phyloP scores from a whole-genome alignment of 2,113 vertebrate species.

The Trichomycterus rosablanca region DNA sequence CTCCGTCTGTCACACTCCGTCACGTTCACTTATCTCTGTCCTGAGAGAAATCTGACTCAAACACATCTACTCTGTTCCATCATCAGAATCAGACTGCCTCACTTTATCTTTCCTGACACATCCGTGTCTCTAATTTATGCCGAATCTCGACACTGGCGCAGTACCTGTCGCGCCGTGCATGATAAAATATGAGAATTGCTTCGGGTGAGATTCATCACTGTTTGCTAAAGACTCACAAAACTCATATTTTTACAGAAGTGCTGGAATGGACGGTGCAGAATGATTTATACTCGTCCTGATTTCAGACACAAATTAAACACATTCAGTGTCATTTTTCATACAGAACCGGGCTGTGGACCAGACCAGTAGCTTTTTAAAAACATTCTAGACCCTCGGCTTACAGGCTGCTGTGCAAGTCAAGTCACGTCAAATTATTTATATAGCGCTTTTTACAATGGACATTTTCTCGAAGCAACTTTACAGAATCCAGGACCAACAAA shows the following conservation, averaged over 20 bases:
- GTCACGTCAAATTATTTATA: too few relatives aligned
- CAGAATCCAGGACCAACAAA: too few relatives aligned
- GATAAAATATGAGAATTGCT: slow-evolving; percentile 4
- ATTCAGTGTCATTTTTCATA: too few relatives aligned
- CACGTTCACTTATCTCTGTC: background rate
- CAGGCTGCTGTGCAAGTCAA: too few relatives aligned
- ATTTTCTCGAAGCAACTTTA: too few relatives aligned
- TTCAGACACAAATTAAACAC: background rate
- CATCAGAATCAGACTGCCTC: slow-evolving; percentile 16
- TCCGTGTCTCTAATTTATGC: slow-evolving; percentile 9
- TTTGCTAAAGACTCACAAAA: background rate
- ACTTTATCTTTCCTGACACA: slow-evolving; percentile 8
- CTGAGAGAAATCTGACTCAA: slow-evolving; percentile 1
- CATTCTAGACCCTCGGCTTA: too few relatives aligned
- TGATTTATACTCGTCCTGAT: background rate
- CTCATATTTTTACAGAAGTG: background rate
- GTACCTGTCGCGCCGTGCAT: background rate
- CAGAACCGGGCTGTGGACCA: too few relatives aligned
- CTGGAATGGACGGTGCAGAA: background rate
- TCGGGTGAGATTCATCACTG: slow-evolving; percentile 16
- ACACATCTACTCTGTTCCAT: background rate
- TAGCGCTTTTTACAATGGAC: too few relatives aligned
- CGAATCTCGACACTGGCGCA: background rate
- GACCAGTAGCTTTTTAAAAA: too few relatives aligned
- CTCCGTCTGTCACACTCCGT: background rate